Conservation (phyloP, 1,140 invertebrate genomes). For the Artemia franciscana region DNA sequence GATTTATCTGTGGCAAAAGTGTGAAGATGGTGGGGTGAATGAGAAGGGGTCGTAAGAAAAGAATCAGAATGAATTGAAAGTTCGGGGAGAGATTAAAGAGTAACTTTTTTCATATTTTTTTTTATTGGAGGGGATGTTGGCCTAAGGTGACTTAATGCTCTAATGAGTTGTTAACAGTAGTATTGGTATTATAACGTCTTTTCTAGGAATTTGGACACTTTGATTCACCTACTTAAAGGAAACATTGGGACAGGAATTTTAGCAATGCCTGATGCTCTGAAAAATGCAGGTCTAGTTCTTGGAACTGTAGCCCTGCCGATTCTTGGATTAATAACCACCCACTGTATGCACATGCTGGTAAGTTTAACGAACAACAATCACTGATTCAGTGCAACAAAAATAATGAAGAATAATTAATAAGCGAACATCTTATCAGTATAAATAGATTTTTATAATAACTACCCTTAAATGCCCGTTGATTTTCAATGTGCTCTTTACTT, state of each 20-base stretch:
- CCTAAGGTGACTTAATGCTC: background rate
- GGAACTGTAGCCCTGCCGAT: slow-evolving; percentile 41
- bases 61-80: background rate
- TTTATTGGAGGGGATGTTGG: background rate
- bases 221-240: slow-evolving; percentile 53
- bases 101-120: background rate
- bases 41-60: background rate
- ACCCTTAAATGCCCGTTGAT: no score
- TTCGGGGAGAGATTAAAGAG: background rate
- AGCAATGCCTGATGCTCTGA: slow-evolving; percentile 60
- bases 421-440: no score
- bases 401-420: no score
- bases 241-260: slow-evolving; percentile 63
- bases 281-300: slow-evolving; percentile 48
- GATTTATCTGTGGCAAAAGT: background rate
- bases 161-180: background rate
- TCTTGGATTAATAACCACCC: slow-evolving; percentile 53
- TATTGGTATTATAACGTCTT: slow-evolving; percentile 9
- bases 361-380: no score
- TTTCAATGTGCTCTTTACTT: no score
- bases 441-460: no score
- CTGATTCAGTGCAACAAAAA: no score
- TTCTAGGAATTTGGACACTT: slow-evolving; percentile 42
- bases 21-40: background rate
- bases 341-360: slow-evolving; percentile 68